Evolutionary conservation across 2,888 invertebrate species (phyloP).

Genomic region (Drosophila longiperda): DNA sequence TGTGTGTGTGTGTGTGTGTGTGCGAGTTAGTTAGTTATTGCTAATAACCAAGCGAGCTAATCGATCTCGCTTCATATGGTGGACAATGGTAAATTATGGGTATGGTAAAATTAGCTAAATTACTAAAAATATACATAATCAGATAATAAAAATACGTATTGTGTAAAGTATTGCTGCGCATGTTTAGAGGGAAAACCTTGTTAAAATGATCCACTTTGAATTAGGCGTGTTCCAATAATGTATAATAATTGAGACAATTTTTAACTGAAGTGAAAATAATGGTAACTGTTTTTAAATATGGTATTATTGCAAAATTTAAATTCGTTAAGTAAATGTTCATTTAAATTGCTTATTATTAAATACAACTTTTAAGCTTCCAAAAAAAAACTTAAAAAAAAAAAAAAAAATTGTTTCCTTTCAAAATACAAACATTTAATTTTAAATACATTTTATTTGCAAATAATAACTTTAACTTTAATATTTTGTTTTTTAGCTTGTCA

Average conservation of each 20-base stretch:
- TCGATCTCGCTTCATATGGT: conserved; percentile 18
- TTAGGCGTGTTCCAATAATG: neutral
- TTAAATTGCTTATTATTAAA: neutral
- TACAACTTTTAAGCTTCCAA: too few species aligned
- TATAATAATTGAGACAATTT: neutral
- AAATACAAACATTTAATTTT: neutral
- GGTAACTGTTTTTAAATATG: neutral
- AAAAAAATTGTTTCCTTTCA: neutral
- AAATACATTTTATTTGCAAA: neutral
- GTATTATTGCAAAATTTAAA: neutral
- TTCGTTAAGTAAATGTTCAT: neutral
- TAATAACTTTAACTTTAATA: too few species aligned
- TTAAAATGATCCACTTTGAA: neutral
- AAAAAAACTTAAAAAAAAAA: neutral
- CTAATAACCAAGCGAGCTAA: conserved; percentile 38
- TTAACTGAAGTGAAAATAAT: neutral
- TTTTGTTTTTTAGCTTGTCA: neutral
- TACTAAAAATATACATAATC: conserved; percentile 8
- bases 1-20: conserved; percentile 5
- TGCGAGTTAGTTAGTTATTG: conserved; percentile 15
- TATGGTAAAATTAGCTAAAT: conserved; percentile 8
- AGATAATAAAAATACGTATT: neutral
- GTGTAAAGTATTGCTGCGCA: neutral
- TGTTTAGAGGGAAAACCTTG: neutral
- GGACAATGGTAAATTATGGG: neutral